A percentile compares a stretch with the other conserved stretches of the same genome.
These are phyloP conservation scores for Panurus biarmicus DNA, from an alignment of 2,113 vertebrate species.

Conservation along the genomic window DNA sequence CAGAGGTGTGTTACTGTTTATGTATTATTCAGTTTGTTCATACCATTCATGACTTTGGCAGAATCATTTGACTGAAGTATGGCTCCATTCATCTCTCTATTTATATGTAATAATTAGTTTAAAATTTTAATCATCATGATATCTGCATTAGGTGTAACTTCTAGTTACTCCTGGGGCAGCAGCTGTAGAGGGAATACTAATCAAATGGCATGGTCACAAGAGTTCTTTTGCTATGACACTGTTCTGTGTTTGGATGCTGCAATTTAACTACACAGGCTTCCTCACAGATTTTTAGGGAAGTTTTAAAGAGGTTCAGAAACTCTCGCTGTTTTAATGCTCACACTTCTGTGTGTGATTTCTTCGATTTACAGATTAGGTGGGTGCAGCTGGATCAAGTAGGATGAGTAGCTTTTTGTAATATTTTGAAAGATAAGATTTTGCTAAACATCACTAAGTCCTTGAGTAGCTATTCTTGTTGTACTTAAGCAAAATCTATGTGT, in stretches of 20 bases:
- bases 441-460: neutral
- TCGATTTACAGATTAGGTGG: neutral
- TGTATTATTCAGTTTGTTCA: neutral
- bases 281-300: neutral
- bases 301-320: neutral
- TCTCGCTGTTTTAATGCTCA: neutral
- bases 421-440: neutral
- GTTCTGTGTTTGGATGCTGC: neutral
- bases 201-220: neutral
- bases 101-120: conserved; percentile 56
- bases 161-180: neutral
- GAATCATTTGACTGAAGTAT: conserved; percentile 43
- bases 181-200: neutral
- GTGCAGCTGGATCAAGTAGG: neutral
- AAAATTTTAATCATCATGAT: conserved; percentile 35
- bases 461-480: neutral
- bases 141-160: conserved; percentile 21
- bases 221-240: neutral
- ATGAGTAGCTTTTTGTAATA: neutral
- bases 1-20: neutral
- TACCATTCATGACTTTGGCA: neutral
- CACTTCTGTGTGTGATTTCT: neutral
- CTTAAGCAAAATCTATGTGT: neutral
- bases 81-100: conserved; percentile 36
- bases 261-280: neutral